Conservation (phyloP, 2,113 vertebrate species). For the Passer domesticus region DNA sequence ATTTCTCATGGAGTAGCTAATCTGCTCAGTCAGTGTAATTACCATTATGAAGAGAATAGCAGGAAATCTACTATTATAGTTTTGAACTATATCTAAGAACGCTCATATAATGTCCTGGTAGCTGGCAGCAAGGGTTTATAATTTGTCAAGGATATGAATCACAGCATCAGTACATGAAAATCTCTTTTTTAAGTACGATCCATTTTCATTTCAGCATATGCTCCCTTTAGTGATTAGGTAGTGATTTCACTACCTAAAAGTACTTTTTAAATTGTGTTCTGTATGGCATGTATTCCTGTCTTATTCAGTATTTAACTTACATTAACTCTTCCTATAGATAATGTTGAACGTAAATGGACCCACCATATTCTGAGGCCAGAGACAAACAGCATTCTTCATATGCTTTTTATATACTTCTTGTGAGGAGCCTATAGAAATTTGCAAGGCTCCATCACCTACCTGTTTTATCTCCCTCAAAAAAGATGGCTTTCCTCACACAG, state of each 20-base stretch:
- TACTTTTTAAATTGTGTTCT: not conserved
- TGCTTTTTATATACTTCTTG: not conserved
- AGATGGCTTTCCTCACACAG: not conserved
- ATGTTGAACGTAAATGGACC: not conserved
- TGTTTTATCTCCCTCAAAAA: not conserved
- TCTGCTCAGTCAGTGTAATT: conserved; percentile 6
- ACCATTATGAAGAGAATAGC: not conserved
- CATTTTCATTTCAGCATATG: not conserved
- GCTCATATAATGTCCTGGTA: not conserved
- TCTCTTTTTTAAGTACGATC: not conserved
- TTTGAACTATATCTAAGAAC: conserved; percentile 5
- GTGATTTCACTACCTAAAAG: not conserved
- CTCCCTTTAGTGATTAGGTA: too few relatives aligned
- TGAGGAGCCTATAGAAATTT: not conserved
- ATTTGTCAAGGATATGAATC: not conserved
- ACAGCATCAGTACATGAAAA: not conserved
- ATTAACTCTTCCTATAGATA: not conserved
- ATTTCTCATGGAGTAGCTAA: conserved; percentile 28
- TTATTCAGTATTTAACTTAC: not conserved
- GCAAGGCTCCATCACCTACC: not conserved
- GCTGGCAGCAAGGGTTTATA: not conserved
- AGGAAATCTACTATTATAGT: not conserved
- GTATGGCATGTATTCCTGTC: not conserved
- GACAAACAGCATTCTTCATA: not conserved
- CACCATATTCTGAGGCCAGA: not conserved